Evolutionary conservation across 2,888 invertebrate species (phyloP).

Genomic region (Teleogryllus oceanicus): DNA sequence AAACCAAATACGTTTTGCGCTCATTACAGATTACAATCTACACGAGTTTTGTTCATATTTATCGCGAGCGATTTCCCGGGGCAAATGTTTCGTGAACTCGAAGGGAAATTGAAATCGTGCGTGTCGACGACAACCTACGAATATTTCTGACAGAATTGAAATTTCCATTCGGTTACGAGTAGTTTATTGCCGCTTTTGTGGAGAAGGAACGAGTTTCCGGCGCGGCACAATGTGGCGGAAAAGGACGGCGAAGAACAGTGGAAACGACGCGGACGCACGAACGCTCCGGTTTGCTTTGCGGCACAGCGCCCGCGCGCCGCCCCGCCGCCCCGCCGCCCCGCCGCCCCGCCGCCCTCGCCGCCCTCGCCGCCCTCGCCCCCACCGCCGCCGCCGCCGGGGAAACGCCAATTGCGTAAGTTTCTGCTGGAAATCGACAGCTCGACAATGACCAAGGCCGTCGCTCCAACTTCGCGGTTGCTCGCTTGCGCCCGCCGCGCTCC

Average conservation of each 20-base stretch:
- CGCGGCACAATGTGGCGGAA: background rate
- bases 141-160: background rate
- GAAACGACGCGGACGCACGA: background rate
- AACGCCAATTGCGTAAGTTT: background rate
- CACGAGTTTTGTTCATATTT: background rate
- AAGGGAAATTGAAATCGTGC: constrained; percentile 7
- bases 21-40: constrained; percentile 1
- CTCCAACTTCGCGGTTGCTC: background rate
- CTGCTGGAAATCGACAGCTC: background rate
- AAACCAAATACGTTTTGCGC: background rate
- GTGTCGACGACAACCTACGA: background rate
- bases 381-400: background rate
- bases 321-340: too few relatives aligned
- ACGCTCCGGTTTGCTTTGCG: too few relatives aligned
- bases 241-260: background rate
- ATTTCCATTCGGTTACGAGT: background rate
- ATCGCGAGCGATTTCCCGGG: background rate
- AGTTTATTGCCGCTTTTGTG: background rate
- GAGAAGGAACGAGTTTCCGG: background rate
- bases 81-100: background rate
- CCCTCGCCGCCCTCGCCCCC: background rate
- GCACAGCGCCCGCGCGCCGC: too few relatives aligned
- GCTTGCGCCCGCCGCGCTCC: background rate
- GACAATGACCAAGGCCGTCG: background rate
- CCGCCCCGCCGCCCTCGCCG: background rate